Base-by-base conservation (phyloP, 2,888 invertebrate genomes). In the Yponomeuta cagnagella region DNA sequence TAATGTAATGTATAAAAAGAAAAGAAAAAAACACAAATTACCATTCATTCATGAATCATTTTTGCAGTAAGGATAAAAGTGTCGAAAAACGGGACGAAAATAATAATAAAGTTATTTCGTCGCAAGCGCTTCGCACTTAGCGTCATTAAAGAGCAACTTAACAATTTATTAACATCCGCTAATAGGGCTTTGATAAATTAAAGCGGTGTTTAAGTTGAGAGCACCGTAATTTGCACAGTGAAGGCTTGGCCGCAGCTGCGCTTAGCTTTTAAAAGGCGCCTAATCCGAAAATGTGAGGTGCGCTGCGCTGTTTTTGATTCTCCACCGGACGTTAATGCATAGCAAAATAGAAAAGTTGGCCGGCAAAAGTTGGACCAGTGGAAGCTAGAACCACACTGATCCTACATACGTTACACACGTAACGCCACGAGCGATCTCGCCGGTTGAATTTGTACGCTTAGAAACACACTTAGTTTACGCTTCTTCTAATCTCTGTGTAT, bases 221-320 rank as follows among this genome's bases (percentile, higher is more conserved):
- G 52, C 52, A 58, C 52, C 52, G 15, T 58, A 58, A 58, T 58
- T 58, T 58, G 52, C 52, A 12, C 15, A 15, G 52, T 58, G 15
- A 58, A 58, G 52, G 52, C 52, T 58, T 58, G 4, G 52, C 52
- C 52, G 67, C 68, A 68, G 48, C 68, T 68, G 68, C 48, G 68
- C 31, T 66, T 66, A 12, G 68, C 68, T 48, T 48, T 68, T 68
- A 68, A 68, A 68, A 68, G 23, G 68, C 48, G n/a, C 48, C 68
- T 68, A 48, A 68, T 68, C 68, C 48, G 30, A 68, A 68, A 68
- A 68, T 30, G 48, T 23, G 48, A 31, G 23, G 37, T 10, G 30
- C 1, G 67, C n/a, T 48, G 68, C 68, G 30, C 23, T 33, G 23
- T 68, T 68, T 68, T 48, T 30, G 52, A 68, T 68, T 68, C 31